Base-by-base conservation (phyloP, 2,888 invertebrate species). In the Tipula vernalis region DNA sequence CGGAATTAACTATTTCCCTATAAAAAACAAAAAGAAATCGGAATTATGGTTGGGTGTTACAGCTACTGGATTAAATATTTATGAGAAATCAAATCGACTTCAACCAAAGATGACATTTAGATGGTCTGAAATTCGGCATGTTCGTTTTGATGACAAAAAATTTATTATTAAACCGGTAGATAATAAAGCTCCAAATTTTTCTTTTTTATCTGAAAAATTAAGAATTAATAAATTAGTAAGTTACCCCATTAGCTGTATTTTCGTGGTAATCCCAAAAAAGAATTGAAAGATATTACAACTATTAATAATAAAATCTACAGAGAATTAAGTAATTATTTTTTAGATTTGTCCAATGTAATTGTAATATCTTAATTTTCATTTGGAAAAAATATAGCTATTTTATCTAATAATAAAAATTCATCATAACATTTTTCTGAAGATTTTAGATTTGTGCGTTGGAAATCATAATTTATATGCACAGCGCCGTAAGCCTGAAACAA, bases 381-480 rank as follows among this genome's bases (percentile, higher is more conserved):
- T 28, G 28, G 28, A 28, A 28, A 28, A 28, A 94, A 94, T 91
- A 87, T 39, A n/a, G 28, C 28, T 13, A 3, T n/a, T 12, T 36
- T 28, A n/a, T 28, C 57, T 57, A n/a, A n/a, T 83, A 42, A 85
- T n/a, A 39, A 39, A 39, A 39, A 36, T 87, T 42, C n/a, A 83
- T 83, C 71, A 6, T 71, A 71, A 71, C 71, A 86, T 71, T n/a
- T 15, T 39, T 85, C 42, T 42, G 44, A 71, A 97, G 97, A 98
- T 98, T 90, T 92, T 99, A 89, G 99, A 99, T 92, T 93, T 99
- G 88, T 99, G 99, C 91, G 98, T 99, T 90, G 99, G 99, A 41
- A 99, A 99, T 92, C 99, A 99, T 91, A 99, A 99, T 92, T 93
- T 99, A 87, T 99, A 98, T 91, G 98, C 99, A 97, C 93, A 98